These are phyloP conservation scores for Spicauda simplicius DNA, from an alignment of 2,888 invertebrate species.

Conservation along the genomic window DNA sequence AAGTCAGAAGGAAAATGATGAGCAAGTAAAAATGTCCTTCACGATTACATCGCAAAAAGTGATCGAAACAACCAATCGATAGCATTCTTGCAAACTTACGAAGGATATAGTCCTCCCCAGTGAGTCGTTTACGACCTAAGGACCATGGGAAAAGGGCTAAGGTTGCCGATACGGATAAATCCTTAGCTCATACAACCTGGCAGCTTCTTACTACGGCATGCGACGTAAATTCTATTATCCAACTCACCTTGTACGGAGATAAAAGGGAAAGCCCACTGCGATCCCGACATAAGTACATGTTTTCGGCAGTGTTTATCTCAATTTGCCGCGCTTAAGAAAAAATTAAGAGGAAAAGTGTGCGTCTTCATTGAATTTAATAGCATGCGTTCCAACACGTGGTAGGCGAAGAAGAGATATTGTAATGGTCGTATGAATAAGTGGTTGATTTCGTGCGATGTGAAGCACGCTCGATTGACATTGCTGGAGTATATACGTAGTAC, in stretches of 20 bases:
- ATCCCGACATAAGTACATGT: conserved; percentile 43
- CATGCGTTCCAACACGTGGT: background rate
- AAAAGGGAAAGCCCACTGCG: conserved; percentile 61
- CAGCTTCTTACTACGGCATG: conserved; percentile 62
- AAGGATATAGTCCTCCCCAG: background rate
- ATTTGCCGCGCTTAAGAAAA: conserved; percentile 12
- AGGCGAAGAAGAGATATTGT: background rate
- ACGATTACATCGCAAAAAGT: conserved; percentile 44
- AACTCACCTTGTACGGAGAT: conserved; percentile 54
- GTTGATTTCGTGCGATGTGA: background rate
- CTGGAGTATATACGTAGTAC: too few relatives aligned
- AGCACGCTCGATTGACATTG: background rate
- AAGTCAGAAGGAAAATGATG: conserved; percentile 4
- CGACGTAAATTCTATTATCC: conserved; percentile 63
- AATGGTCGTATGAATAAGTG: background rate
- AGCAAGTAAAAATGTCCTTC: conserved; percentile 42
- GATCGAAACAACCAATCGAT: conserved; percentile 38
- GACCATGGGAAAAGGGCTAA: background rate
- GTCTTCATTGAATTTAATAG: conserved; percentile 1
- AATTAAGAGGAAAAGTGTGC: background rate
- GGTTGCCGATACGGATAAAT: conserved; percentile 1
- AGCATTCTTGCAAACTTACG: conserved; percentile 21
- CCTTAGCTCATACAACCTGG: conserved; percentile 40
- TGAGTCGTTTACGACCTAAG: conserved; percentile 20
- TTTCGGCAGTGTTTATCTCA: conserved; percentile 38